Conservation (phyloP, 2,113 vertebrate genomes). For the Hemiprocne comata region DNA sequence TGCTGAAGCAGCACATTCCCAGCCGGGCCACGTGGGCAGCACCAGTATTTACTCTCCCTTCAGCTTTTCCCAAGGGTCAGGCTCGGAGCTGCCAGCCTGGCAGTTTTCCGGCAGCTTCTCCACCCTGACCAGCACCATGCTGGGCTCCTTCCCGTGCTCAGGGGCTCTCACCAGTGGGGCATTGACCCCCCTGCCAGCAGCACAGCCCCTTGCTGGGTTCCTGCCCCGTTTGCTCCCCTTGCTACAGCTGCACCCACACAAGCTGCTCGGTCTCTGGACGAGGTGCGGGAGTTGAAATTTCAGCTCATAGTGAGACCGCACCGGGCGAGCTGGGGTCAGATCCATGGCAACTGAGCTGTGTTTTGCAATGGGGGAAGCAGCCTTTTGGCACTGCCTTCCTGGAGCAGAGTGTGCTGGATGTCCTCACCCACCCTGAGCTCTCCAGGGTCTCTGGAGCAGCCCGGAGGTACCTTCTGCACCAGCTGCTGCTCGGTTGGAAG, state of each 20-base stretch:
- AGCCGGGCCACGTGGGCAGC: constrained; percentile 1
- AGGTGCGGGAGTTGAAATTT: too few relatives aligned
- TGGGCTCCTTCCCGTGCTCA: neutral
- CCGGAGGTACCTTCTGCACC: neutral
- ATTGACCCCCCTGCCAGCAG: neutral
- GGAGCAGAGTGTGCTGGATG: neutral
- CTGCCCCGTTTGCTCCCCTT: neutral
- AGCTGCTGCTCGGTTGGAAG: neutral
- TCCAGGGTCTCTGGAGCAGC: neutral
- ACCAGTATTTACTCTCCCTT: constrained; percentile 5
- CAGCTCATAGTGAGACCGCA: neutral
- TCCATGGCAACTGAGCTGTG: neutral
- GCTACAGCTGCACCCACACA: neutral
- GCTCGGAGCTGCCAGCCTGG: constrained; percentile 35
- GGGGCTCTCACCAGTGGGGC: neutral
- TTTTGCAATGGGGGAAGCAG: neutral
- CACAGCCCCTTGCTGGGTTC: neutral
- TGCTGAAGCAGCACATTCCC: constrained; percentile 67
- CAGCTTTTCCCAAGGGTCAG: constrained; percentile 47
- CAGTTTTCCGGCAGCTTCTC: neutral
- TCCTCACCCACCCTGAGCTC: neutral
- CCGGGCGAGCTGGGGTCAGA: constrained; percentile 5
- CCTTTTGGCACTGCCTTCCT: neutral
- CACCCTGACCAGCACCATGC: rapidly evolving
- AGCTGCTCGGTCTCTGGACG: neutral